phyloP scores from a whole-genome alignment of 1,140 invertebrate species.

The Trinorchestia longiramus region DNA sequence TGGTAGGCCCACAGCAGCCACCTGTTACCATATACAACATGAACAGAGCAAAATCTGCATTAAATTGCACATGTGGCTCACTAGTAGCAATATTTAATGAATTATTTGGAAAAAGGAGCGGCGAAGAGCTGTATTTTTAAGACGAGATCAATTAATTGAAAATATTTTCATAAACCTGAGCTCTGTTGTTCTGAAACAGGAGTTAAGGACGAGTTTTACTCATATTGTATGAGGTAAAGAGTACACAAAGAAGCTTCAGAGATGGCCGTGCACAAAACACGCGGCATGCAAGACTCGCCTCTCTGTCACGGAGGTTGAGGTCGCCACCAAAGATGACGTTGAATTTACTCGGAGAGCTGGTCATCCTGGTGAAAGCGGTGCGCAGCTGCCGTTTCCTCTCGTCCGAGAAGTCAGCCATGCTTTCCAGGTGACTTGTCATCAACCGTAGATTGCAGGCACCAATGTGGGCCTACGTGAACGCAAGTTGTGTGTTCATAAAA shows the following conservation, averaged over 20 bases:
- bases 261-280: not conserved
- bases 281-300: slow-evolving; percentile 69
- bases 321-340: slow-evolving; percentile 76
- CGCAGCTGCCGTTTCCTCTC: slow-evolving; percentile 73
- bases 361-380: slow-evolving; percentile 69
- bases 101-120: not conserved
- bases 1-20: slow-evolving; percentile 71
- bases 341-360: slow-evolving; percentile 68
- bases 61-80: no score
- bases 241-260: not conserved
- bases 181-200: not conserved
- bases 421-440: slow-evolving; percentile 76
- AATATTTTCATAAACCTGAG: not conserved
- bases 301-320: slow-evolving; percentile 76
- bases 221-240: not conserved
- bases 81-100: not conserved
- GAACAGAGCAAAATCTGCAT: not conserved
- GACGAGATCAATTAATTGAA: not conserved
- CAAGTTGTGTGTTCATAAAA: not conserved
- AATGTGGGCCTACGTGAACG: slow-evolving; percentile 70
- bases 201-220: not conserved
- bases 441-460: slow-evolving; percentile 71
- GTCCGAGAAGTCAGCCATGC: slow-evolving; percentile 71
- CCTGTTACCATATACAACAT: slow-evolving; percentile 65
- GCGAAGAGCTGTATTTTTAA: not conserved